Conservation (phyloP, 2,888 invertebrate genomes). For the Chydorus sphaericus region DNA sequence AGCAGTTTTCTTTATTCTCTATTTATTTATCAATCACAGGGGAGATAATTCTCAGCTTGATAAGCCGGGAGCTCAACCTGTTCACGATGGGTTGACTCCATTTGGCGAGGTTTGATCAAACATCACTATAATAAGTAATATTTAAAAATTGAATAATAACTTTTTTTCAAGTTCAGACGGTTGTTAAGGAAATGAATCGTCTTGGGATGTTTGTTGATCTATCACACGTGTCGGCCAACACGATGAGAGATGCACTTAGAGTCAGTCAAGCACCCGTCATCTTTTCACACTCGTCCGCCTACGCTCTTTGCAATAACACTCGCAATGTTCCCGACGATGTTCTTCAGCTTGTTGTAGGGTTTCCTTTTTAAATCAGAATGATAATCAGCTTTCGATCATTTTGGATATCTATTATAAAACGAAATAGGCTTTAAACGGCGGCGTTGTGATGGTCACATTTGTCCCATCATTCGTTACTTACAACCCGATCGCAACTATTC, state of each 20-base stretch:
- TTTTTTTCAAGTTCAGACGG: slow-evolving; percentile 23
- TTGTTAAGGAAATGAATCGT: slow-evolving; percentile 76
- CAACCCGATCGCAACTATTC: slow-evolving; percentile 54
- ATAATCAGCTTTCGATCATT: no score
- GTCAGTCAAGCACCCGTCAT: slow-evolving; percentile 67
- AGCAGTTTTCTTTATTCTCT: not conserved
- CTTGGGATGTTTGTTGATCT: slow-evolving; percentile 76
- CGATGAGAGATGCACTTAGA: slow-evolving; percentile 63
- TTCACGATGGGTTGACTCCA: slow-evolving; percentile 24
- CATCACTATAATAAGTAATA: not conserved
- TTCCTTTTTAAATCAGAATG: no score
- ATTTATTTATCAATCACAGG: not conserved
- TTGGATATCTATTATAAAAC: no score
- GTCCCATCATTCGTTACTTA: slow-evolving; percentile 62
- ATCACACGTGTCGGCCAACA: slow-evolving; percentile 61
- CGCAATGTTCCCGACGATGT: slow-evolving; percentile 68
- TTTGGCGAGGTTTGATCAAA: slow-evolving; percentile 25
- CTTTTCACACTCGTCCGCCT: slow-evolving; percentile 72
- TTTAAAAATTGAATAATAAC: not conserved
- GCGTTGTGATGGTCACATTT: slow-evolving; percentile 76
- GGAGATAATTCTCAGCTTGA: slow-evolving; percentile 7
- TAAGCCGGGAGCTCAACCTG: not conserved
- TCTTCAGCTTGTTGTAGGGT: slow-evolving; percentile 37
- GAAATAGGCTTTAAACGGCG: slow-evolving; percentile 46
- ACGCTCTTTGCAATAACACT: slow-evolving; percentile 61